Percentiles rank a stretch among this genome's conserved stretches.
Conservation (phyloP, 2,113 vertebrate species). For the Misgurnus anguillicaudatus region DNA sequence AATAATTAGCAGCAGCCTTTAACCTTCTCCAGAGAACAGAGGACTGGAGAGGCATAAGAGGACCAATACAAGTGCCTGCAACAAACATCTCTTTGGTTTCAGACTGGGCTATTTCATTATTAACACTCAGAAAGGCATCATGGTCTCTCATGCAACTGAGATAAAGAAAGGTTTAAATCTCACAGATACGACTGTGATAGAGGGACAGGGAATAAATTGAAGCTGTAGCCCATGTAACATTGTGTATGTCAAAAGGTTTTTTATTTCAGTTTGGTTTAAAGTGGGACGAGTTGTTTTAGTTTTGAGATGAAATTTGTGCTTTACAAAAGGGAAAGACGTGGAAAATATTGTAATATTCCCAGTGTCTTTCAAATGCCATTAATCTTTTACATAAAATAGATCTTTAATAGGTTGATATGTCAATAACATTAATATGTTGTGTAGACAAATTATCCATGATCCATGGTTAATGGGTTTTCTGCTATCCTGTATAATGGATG, state of each 20-base stretch:
- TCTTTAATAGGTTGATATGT: not conserved
- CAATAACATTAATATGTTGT: too few species aligned
- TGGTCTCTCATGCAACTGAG: not conserved
- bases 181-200: constrained; percentile 18
- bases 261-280: not conserved
- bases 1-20: constrained; percentile 59
- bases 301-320: too few species aligned
- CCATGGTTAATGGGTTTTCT: too few species aligned
- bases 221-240: not conserved
- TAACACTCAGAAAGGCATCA: not conserved
- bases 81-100: constrained; percentile 3
- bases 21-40: constrained; percentile 35
- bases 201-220: constrained; percentile 32
- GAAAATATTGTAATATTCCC: not conserved
- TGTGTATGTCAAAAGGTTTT: not conserved
- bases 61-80: not conserved
- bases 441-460: too few species aligned
- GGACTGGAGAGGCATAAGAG: constrained; percentile 17
- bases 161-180: not conserved
- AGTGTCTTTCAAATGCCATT: not conserved
- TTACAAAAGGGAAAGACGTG: too few species aligned
- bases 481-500: too few species aligned
- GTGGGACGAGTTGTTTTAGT: too few species aligned
- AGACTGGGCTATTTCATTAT: constrained; percentile 14
- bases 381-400: too few species aligned